These are phyloP conservation scores for Himalopsyche kuldschensis DNA, from an alignment of 2,888 invertebrate species.

Conservation along the genomic window DNA sequence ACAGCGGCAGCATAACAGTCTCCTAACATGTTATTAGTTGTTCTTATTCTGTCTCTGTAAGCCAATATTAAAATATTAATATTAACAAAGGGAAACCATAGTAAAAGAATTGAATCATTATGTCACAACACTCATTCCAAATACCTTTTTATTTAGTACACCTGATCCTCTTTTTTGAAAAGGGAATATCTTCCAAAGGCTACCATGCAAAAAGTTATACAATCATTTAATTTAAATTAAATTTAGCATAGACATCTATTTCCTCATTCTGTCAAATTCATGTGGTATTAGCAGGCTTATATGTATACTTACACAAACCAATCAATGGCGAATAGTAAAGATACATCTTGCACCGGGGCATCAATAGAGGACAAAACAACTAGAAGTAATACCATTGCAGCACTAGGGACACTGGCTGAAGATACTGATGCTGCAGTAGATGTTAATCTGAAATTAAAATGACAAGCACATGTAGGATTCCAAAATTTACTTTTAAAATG, in stretches of 20 bases:
- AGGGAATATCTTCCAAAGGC: no score
- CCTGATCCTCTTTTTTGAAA: no score
- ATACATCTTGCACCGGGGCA: constrained; percentile 79
- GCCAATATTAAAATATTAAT: background rate
- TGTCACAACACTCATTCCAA: no score
- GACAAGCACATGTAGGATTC: background rate
- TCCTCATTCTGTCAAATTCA: no score
- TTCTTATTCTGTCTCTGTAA: constrained; percentile 79
- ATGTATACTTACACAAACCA: constrained; percentile 87
- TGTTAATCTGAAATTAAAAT: constrained; percentile 63
- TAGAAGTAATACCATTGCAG: constrained; percentile 77
- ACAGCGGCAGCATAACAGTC: constrained; percentile 87
- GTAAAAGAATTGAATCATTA: no score
- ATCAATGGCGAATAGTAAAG: constrained; percentile 81
- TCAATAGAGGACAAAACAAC: constrained; percentile 82
- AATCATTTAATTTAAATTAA: no score
- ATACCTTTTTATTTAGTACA: no score
- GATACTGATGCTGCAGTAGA: constrained; percentile 88
- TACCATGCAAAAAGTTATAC: no score
- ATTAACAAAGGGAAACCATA: no score
- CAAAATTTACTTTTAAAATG: background rate
- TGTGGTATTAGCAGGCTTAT: background rate
- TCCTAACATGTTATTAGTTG: constrained; percentile 86
- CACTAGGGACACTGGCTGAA: constrained; percentile 84
- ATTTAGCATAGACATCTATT: no score